Percentiles rank a stretch among this genome's conserved stretches.
Conservation (phyloP, 2,113 vertebrate genomes). For the Petaurus breviceps region DNA sequence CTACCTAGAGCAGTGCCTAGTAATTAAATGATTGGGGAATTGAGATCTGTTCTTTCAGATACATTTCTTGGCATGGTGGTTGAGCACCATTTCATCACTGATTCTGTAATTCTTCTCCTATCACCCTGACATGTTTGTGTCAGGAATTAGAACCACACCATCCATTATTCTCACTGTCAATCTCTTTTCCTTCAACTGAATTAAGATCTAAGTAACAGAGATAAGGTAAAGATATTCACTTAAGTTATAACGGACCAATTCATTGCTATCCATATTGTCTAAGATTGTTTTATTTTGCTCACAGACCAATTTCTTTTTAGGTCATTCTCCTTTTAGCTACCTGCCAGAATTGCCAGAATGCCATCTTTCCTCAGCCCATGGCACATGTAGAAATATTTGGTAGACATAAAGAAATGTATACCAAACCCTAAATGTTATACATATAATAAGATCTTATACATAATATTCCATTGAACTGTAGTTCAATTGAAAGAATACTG, state of each 20-base stretch:
- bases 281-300: conserved; percentile 27
- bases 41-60: background rate
- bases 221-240: background rate
- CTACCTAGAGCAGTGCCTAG: background rate
- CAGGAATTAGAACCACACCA: background rate
- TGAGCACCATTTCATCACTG: background rate
- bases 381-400: background rate
- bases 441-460: background rate
- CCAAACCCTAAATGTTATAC: background rate
- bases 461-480: background rate
- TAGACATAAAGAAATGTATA: background rate
- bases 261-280: background rate
- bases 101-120: background rate
- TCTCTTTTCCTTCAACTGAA: background rate
- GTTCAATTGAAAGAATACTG: background rate
- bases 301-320: background rate
- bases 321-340: background rate
- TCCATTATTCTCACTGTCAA: background rate
- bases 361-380: background rate
- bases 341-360: background rate
- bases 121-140: background rate
- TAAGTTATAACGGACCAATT: background rate
- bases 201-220: background rate
- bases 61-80: background rate
- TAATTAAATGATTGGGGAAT: background rate